A percentile compares a stretch with the other conserved stretches of the same genome.
Conservation (phyloP, 2,888 invertebrate genomes). For the Clusia tigrina region DNA sequence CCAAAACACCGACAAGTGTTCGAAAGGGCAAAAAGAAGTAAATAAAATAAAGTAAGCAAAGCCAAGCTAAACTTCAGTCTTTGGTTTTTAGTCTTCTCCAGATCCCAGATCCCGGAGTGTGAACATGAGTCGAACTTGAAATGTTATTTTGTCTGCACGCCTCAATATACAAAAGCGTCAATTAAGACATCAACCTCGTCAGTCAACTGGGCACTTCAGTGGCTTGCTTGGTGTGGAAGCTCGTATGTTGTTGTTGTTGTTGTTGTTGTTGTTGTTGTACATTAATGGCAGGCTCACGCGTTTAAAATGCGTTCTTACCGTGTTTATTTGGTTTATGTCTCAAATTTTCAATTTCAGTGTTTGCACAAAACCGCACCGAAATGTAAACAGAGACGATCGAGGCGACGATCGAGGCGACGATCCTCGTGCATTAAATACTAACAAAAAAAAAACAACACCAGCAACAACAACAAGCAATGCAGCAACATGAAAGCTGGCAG, state of each 20-base stretch:
- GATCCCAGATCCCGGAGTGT: too few relatives aligned
- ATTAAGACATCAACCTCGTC: background rate
- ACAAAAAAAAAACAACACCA: background rate
- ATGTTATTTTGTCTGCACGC: too few relatives aligned
- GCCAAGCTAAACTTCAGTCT: background rate
- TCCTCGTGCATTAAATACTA: background rate
- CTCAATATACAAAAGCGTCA: too few relatives aligned
- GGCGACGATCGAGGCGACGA: background rate
- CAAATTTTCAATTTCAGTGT: conserved; percentile 6
- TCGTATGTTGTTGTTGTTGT: background rate
- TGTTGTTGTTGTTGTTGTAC: background rate
- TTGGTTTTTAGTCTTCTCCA: too few relatives aligned
- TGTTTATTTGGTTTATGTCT: conserved; percentile 6
- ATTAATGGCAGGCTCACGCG: background rate
- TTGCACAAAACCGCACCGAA: background rate
- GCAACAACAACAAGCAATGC: background rate
- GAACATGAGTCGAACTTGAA: too few relatives aligned
- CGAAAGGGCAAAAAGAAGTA: background rate
- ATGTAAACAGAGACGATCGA: background rate
- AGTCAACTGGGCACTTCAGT: background rate
- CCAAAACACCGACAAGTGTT: conserved; percentile 20
- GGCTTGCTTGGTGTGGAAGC: background rate
- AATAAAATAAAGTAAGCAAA: background rate
- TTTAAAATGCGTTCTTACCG: background rate
- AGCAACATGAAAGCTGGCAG: background rate